A percentile compares a stretch with the other conserved stretches of the same genome.
Evolutionary conservation across 2,888 invertebrate species (phyloP).

Genomic region (Rhagonycha lutea): DNA sequence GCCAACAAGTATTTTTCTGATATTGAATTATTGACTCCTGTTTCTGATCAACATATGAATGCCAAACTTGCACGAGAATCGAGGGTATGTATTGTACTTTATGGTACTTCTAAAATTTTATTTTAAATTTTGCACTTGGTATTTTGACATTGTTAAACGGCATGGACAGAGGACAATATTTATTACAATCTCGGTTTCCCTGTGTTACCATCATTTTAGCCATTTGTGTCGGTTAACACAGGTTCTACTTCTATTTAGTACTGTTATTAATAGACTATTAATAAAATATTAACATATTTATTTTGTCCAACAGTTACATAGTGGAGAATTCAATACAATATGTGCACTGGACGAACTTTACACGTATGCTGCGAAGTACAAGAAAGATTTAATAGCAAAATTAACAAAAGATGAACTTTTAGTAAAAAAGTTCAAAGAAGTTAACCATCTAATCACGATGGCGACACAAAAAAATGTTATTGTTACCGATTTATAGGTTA

Average conservation of each 20-base stretch:
- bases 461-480: too few species aligned
- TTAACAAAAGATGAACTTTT: conserved; percentile 98
- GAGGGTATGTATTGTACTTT: conserved; percentile 62
- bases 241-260: too few species aligned
- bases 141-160: too few species aligned
- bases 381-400: conserved; percentile 94
- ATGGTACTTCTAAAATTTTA: neutral
- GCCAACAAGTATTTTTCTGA: conserved; percentile 95
- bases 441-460: conserved; percentile 95
- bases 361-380: conserved; percentile 96
- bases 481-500: conserved; percentile 41
- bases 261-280: too few species aligned
- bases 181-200: too few species aligned
- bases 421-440: conserved; percentile 95
- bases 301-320: conserved; percentile 73
- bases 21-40: conserved; percentile 95
- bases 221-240: too few species aligned
- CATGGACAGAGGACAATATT: too few species aligned
- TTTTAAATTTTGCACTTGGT: neutral
- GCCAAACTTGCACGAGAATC: conserved; percentile 98
- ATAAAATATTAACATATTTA: neutral
- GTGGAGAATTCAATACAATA: conserved; percentile 96
- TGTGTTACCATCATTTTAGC: too few species aligned
- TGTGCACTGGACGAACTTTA: conserved; percentile 96
- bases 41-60: conserved; percentile 99